Conservation (phyloP, 2,113 vertebrate species). For the Corythornis vintsioides region DNA sequence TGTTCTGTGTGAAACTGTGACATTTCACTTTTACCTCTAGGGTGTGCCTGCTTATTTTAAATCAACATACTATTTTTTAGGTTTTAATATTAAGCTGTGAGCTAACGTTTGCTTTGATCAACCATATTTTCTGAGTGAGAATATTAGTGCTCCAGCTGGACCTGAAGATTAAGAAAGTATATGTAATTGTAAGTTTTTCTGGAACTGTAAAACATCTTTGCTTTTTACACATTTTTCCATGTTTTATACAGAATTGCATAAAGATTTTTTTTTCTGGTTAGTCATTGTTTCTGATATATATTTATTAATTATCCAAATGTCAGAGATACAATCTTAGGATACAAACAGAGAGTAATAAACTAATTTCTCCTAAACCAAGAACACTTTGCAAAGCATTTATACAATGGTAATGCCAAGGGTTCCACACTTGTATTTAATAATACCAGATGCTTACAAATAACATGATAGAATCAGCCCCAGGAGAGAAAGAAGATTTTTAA, state of each 20-base stretch:
- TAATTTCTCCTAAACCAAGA: background rate
- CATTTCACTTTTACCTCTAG: constrained; percentile 19
- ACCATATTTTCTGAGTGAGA: background rate
- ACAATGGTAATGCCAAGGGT: background rate
- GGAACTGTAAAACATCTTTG: background rate
- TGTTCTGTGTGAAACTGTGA: background rate
- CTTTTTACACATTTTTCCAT: background rate
- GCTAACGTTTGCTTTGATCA: background rate
- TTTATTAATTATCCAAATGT: background rate
- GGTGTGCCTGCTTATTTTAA: constrained; percentile 14
- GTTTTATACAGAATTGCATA: background rate
- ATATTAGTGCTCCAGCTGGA: background rate
- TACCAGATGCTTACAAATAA: background rate
- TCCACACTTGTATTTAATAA: background rate
- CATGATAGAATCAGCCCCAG: background rate
- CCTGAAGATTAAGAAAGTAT: background rate
- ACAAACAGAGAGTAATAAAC: background rate
- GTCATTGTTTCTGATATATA: background rate
- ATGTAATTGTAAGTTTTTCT: background rate
- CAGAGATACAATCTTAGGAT: background rate
- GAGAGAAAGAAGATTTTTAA: background rate
- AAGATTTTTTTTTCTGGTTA: background rate
- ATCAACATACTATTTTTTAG: background rate
- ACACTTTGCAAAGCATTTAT: background rate
- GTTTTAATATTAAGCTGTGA: background rate